Percentiles rank a stretch among this genome's conserved stretches.
These are phyloP conservation scores for Rhynchomys soricoides DNA, from an alignment of 2,113 vertebrate genomes.

Conservation along the genomic window DNA sequence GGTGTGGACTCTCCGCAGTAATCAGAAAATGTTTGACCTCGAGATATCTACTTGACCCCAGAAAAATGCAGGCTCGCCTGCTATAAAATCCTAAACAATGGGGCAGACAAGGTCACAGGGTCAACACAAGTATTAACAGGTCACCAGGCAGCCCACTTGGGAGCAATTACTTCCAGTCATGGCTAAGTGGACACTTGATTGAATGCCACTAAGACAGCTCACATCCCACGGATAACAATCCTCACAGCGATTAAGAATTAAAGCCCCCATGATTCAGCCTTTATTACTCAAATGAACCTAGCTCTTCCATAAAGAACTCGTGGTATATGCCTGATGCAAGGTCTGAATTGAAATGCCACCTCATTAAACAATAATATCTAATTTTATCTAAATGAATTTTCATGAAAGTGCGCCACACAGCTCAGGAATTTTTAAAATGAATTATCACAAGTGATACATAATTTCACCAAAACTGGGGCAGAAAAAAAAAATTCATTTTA, in stretches of 20 bases:
- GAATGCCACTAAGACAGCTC: slow-evolving; percentile 98
- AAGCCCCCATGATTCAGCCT: slow-evolving; percentile 99
- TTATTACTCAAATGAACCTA: slow-evolving; percentile 99
- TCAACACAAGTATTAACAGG: slow-evolving; percentile 98
- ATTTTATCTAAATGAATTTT: slow-evolving; percentile 95
- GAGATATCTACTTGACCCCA: slow-evolving; percentile 95
- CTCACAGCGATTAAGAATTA: slow-evolving; percentile 99
- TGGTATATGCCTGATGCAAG: slow-evolving; percentile 90
- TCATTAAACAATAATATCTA: slow-evolving; percentile 94
- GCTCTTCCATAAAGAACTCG: slow-evolving; percentile 97
- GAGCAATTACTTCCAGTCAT: slow-evolving; percentile 99
- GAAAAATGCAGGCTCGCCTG: slow-evolving; percentile 89
- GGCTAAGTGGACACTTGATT: slow-evolving; percentile 99
- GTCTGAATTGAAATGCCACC: slow-evolving; percentile 93
- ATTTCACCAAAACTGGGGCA: slow-evolving; percentile 89
- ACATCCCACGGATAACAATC: slow-evolving; percentile 99
- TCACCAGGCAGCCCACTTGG: slow-evolving; percentile 99
- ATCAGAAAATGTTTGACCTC: slow-evolving; percentile 91
- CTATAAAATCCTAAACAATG: slow-evolving; percentile 97
- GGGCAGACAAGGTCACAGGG: slow-evolving; percentile 99
- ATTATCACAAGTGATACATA: slow-evolving; percentile 91
- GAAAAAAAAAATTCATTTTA: slow-evolving; percentile 84
- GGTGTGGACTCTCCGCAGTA: slow-evolving; percentile 80
- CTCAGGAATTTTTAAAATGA: slow-evolving; percentile 93
- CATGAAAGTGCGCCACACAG: slow-evolving; percentile 91